Evolutionary conservation across 2,888 invertebrate species (phyloP), one percentile per base, ranked within the genome.

Genomic region (Elegia similella): DNA sequence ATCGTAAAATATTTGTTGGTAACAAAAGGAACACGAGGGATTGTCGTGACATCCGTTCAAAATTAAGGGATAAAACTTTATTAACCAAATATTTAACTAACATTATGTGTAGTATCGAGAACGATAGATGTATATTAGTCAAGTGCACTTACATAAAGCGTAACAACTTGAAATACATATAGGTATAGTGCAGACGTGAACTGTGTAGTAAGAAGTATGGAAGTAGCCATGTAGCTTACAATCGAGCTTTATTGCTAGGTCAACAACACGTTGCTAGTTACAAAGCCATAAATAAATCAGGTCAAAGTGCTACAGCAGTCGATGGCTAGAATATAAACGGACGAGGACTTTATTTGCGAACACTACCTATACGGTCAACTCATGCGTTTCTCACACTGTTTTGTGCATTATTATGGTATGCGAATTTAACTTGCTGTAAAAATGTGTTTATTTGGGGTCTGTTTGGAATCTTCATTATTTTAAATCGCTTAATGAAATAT

Each of bases 221-320:
- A 30, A 44, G 44, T 7, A 15, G 23, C 1, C 10, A 17, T 17
- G 6, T 8, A 23, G 34, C 34, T 16, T 12, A 34, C 34, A 50
- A 34, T 34, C 17, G 12, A 34, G 32, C 12, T 34, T 6, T 6
- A 16, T 29, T 47, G 29, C 47, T 47, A 48, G 34, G 50, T 50
- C 50, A 16, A 50, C 17, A 50, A 17, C 50, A 34, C 50, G n/a
- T 34, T 50, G 12, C 34, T 50, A 12, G 50, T 16, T 34, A 23
- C 46, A 46, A 46, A 50, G 38, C 50, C 34, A 50, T 50, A 50
- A 50, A 50, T 50, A 50, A 34, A 34, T 34, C 50, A 34, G 34
- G 50, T 16, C 50, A 50, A n/a, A 34, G 12, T 1, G 15, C 34
- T 8, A 34, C 15, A 50, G 15, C 32, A 15, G 48, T 34, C 34